Conservation (phyloP, 2,113 vertebrate species). For the Oceanodroma tethys region DNA sequence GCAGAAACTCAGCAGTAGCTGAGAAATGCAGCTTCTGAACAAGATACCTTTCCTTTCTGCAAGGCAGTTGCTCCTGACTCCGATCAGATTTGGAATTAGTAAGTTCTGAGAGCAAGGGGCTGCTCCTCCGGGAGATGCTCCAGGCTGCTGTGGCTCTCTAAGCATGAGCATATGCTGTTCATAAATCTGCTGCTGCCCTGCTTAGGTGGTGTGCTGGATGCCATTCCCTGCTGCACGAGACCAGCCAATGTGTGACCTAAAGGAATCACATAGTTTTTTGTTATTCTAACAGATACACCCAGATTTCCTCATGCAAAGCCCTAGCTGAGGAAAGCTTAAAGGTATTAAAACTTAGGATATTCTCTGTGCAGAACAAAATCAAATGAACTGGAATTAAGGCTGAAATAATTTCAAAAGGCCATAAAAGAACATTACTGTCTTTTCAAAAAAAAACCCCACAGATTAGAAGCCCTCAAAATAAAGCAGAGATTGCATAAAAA, state of each 20-base stretch:
- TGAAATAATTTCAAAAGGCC: neutral
- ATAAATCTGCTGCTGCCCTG: neutral
- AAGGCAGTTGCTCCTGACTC: neutral
- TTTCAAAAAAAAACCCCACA: neutral
- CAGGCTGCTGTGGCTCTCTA: neutral
- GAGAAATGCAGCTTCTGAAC: neutral
- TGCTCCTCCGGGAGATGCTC: neutral
- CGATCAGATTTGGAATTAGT: neutral
- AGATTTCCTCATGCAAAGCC: neutral
- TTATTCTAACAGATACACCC: neutral
- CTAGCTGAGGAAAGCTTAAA: neutral
- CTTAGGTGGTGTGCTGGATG: neutral
- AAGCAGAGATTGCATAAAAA: neutral
- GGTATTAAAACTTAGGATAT: neutral
- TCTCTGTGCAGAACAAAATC: neutral
- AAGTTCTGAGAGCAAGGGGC: neutral
- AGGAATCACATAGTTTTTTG: neutral
- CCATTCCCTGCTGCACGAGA: accelerated
- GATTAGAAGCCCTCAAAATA: neutral
- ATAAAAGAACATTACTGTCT: neutral
- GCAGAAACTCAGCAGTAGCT: neutral
- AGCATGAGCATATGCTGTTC: neutral
- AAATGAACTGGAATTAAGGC: neutral
- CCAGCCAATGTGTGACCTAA: neutral
- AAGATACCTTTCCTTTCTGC: neutral